These are phyloP conservation scores for Apis laboriosa DNA, from an alignment of 1,140 invertebrate species.

Conservation along the genomic window DNA sequence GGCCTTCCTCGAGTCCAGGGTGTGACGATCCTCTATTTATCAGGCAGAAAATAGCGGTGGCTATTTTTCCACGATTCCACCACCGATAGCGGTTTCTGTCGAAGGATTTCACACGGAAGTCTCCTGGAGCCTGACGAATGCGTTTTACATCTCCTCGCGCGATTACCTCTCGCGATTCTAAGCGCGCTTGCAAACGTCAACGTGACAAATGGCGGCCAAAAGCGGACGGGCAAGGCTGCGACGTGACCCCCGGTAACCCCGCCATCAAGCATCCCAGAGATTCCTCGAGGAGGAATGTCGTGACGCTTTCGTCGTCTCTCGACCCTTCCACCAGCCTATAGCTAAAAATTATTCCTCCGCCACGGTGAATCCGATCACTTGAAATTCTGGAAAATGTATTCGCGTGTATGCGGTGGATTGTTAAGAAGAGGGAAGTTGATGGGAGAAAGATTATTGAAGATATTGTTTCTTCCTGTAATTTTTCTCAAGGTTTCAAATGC, in stretches of 20 bases:
- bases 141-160: conserved; percentile 72
- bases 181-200: conserved; percentile 69
- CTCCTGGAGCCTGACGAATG: conserved; percentile 68
- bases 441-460: background rate
- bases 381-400: background rate
- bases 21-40: conserved; percentile 43
- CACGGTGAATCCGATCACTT: background rate
- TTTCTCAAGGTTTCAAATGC: no score
- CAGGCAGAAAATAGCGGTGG: conserved; percentile 12
- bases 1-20: background rate
- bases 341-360: conserved; percentile 50
- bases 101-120: conserved; percentile 62
- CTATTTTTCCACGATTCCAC: conserved; percentile 30
- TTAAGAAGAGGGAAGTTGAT: background rate
- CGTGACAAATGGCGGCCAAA: conserved; percentile 69
- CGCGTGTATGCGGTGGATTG: background rate
- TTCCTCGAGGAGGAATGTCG: conserved; percentile 43
- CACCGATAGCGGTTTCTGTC: conserved; percentile 48
- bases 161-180: conserved; percentile 61
- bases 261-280: conserved; percentile 40
- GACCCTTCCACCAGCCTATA: background rate
- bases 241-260: conserved; percentile 60
- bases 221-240: conserved; percentile 57
- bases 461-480: background rate
- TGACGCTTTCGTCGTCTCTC: conserved; percentile 37